These are phyloP conservation scores for Catocala nupta DNA, from an alignment of 2,888 invertebrate species.

Conservation along the genomic window DNA sequence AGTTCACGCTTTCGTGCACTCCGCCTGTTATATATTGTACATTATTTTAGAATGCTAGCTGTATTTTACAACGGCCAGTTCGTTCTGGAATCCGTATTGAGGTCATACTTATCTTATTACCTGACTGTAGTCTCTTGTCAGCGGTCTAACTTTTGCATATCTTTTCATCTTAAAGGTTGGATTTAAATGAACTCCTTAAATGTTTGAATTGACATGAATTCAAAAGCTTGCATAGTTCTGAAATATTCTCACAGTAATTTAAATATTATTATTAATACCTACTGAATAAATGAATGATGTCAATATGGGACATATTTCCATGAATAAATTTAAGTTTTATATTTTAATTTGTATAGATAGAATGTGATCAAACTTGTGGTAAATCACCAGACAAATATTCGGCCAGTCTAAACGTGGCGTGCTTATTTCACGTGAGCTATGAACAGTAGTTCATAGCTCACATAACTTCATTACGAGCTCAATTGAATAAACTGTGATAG, in stretches of 20 bases:
- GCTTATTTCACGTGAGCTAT: constrained; percentile 73
- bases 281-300: not conserved
- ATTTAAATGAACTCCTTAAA: constrained; percentile 45
- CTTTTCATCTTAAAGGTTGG: constrained; percentile 54
- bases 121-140: constrained; percentile 59
- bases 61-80: constrained; percentile 68
- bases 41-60: constrained; percentile 71
- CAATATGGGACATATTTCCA: not conserved
- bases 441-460: constrained; percentile 79
- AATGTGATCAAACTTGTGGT: constrained; percentile 13
- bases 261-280: not conserved
- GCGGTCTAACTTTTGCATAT: constrained; percentile 62
- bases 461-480: constrained; percentile 86
- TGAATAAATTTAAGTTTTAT: not conserved
- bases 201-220: constrained; percentile 29
- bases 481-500: constrained; percentile 88
- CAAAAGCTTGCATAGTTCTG: constrained; percentile 6
- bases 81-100: constrained; percentile 67
- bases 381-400: constrained; percentile 55
- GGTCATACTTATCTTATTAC: constrained; percentile 73
- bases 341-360: not conserved
- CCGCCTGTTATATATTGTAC: constrained; percentile 66
- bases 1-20: constrained; percentile 57
- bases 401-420: constrained; percentile 61
- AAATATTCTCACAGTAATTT: not conserved